Base-by-base conservation (phyloP, 2,113 vertebrate species). In the Chaetura pelagica region DNA sequence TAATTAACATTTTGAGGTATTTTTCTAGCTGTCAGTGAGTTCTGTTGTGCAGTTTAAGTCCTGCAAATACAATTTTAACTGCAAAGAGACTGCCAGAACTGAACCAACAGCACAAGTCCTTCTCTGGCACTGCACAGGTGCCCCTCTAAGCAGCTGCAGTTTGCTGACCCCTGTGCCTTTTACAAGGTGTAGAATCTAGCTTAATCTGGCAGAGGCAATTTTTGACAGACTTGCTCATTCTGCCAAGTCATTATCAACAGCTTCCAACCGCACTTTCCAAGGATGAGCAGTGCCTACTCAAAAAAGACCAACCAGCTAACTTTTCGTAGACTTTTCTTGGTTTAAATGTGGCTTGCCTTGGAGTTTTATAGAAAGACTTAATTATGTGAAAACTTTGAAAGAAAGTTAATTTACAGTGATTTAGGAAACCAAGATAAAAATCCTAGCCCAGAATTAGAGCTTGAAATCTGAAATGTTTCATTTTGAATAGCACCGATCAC, bases 401-500 rank as follows among this genome's bases (percentile, higher is more conserved):
- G 69, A 88, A 89, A 92, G 83, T 87, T 94, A 84, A 96, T 95
- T 95, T 92, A 69, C 73, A 93, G 83, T 57, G 81, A 94, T 92
- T 96, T 92, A 94, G 86, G 69, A 93, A 90, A 91, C 1, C 4
- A 78, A 93, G 76, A 93, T 71, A 84, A 95, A 96, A 93, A 76
- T 11, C n/a, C 40, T 68, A 78, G 92, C 79, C 86, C 92, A 42
- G 49, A 93, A 80, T 73, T 75, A 48, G 23, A 84, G 88, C 74
- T 91, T 54, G 52, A 83, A 81, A 89, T 90, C 88, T 51, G 54
- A 46, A 88, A 72, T 10, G 26, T 61, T 86, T 90, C 62, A 23
- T 49, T 93, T 38, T 96, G 90, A 94, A 96, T 92, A 92, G 89
- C 69, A 79, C 63, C 89, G 87, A 94, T 94, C 93, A 95, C 79